Percentiles rank a stretch among this genome's conserved stretches.
phyloP scores from a whole-genome alignment of 2,888 invertebrate genomes.

The Amaurobius ferox region DNA sequence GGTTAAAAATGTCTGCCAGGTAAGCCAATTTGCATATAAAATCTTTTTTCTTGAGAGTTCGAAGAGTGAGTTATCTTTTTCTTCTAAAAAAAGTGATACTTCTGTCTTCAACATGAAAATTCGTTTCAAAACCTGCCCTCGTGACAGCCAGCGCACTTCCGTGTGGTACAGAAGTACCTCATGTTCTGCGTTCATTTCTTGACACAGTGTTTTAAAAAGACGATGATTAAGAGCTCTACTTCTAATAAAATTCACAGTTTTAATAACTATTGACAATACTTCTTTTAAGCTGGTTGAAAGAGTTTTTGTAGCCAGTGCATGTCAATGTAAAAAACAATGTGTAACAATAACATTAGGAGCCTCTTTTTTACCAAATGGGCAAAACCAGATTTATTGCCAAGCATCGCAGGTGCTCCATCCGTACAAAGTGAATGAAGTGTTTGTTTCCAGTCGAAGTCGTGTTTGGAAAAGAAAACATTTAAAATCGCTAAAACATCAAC shows the following conservation, averaged over 20 bases:
- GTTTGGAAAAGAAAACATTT: constrained; percentile 34
- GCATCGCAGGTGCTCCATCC: constrained; percentile 80
- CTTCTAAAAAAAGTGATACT: no score
- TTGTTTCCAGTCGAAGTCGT: constrained; percentile 23
- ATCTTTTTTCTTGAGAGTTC: no score
- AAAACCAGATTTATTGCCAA: constrained; percentile 20
- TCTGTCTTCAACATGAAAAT: no score
- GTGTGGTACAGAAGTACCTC: constrained; percentile 45
- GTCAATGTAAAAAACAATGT: constrained; percentile 42
- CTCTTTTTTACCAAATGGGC: constrained; percentile 1
- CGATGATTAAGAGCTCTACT: constrained; percentile 55
- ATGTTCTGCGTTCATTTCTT: constrained; percentile 51
- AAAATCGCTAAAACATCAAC: constrained; percentile 23
- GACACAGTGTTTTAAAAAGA: constrained; percentile 50
- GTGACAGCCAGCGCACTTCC: constrained; percentile 53
- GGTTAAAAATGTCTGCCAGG: no score
- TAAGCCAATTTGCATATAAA: no score
- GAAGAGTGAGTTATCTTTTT: no score
- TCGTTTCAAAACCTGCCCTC: constrained; percentile 44
- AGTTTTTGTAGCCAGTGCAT: constrained; percentile 54
- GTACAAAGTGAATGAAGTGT: constrained; percentile 88
- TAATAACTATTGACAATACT: constrained; percentile 54
- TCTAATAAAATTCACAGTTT: constrained; percentile 52
- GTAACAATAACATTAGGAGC: constrained; percentile 21
- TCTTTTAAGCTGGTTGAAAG: constrained; percentile 56